These are phyloP conservation scores for Rhinichthys klamathensis DNA, from an alignment of 2,113 vertebrate genomes.

Conservation along the genomic window DNA sequence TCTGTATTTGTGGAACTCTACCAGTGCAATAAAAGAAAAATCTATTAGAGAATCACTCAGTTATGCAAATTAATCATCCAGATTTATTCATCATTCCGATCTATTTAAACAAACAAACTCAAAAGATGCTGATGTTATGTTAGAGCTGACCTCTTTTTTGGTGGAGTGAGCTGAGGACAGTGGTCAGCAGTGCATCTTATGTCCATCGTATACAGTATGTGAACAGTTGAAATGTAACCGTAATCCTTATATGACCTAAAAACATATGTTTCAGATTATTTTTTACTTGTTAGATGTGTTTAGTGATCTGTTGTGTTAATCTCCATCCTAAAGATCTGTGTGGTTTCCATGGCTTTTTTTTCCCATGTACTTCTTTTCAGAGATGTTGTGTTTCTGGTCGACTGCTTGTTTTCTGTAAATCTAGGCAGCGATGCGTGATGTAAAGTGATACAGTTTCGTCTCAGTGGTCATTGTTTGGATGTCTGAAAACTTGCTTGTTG, in stretches of 20 bases:
- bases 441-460: slow-evolving; percentile 22
- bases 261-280: slow-evolving; percentile 3
- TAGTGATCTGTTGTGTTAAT: not conserved
- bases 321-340: not conserved
- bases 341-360: not conserved
- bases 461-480: slow-evolving; percentile 18
- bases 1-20: slow-evolving; percentile 37
- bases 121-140: slow-evolving; percentile 1
- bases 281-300: no score
- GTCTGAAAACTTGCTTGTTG: not conserved
- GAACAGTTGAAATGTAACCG: not conserved
- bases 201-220: not conserved
- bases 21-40: slow-evolving; percentile 23
- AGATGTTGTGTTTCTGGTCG: not conserved
- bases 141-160: slow-evolving; percentile 1
- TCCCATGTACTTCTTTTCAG: not conserved
- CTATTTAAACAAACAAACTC: not conserved
- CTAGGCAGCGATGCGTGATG: slow-evolving; percentile 11
- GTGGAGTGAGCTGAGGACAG: not conserved
- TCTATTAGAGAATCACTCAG: not conserved
- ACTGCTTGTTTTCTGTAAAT: slow-evolving; percentile 8
- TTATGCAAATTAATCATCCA: not conserved
- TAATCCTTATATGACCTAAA: not conserved
- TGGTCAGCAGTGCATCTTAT: not conserved
- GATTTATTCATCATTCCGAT: not conserved